A percentile compares a stretch with the other conserved stretches of the same genome.
Conservation (phyloP, 2,113 vertebrate species). For the Sinocyclocheilus rhinocerous region DNA sequence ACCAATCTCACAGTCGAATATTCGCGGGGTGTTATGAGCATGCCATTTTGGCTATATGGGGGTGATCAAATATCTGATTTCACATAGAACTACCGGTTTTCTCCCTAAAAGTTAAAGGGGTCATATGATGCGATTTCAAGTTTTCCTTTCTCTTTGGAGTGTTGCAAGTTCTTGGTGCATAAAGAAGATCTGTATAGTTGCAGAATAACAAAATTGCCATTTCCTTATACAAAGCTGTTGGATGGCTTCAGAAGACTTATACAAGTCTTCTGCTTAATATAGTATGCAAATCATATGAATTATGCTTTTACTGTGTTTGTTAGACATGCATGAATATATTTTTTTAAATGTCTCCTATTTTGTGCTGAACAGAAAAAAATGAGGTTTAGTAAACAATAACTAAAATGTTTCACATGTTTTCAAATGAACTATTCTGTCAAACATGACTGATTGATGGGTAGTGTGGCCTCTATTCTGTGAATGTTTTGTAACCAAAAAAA, state of each 20-base stretch:
- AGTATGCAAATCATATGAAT: background rate
- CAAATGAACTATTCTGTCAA: background rate
- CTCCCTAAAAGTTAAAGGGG: no score
- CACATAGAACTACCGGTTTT: no score
- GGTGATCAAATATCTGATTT: no score
- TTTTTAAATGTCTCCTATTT: background rate
- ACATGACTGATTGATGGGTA: background rate
- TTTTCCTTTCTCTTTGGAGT: no score
- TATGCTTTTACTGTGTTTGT: no score
- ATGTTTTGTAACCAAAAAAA: background rate
- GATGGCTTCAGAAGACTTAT: background rate
- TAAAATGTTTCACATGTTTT: background rate
- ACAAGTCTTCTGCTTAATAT: no score
- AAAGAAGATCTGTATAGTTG: no score
- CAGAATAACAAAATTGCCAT: background rate
- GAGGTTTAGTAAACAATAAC: background rate
- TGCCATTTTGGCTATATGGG: no score
- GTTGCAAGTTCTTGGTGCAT: no score
- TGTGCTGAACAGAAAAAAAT: background rate
- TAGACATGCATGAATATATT: background rate
- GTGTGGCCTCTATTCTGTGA: background rate
- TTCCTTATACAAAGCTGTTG: background rate
- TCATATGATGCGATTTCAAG: no score
- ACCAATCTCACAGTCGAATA: no score
- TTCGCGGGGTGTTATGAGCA: no score